Evolutionary conservation across 1,140 invertebrate genomes (phyloP).

Genomic region (Oryctes rhinoceros): DNA sequence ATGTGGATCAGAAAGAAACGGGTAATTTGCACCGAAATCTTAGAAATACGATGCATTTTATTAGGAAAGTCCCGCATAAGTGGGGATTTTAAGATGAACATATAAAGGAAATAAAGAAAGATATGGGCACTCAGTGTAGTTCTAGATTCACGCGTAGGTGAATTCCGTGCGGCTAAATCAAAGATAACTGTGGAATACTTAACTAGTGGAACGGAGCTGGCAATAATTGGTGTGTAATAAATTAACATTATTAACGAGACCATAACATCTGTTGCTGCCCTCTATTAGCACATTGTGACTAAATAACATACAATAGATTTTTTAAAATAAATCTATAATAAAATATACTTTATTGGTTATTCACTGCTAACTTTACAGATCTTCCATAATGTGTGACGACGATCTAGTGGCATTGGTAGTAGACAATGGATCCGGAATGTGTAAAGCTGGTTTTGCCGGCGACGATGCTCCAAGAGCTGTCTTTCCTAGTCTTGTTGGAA

Average conservation of each 20-base stretch:
- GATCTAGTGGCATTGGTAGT: constrained; percentile 82
- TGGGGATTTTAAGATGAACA: constrained; percentile 31
- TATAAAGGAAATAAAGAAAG: constrained; percentile 29
- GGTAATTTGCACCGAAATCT: constrained; percentile 28
- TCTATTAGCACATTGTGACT: background rate
- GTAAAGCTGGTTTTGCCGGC: constrained; percentile 84
- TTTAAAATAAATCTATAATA: no score
- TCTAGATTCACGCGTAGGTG: background rate
- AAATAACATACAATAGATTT: background rate
- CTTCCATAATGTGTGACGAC: constrained; percentile 74
- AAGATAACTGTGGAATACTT: constrained; percentile 6
- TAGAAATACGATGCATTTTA: constrained; percentile 17
- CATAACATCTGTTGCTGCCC: background rate
- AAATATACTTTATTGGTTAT: no score
- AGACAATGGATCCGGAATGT: constrained; percentile 88
- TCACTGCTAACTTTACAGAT: background rate
- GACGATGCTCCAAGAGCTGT: constrained; percentile 81
- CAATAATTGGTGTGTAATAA: constrained; percentile 29
- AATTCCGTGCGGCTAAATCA: background rate
- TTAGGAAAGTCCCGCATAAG: constrained; percentile 3
- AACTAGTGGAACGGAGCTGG: constrained; percentile 23
- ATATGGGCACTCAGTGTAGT: constrained; percentile 8
- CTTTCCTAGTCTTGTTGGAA: constrained; percentile 64
- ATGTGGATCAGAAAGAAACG: constrained; percentile 29
- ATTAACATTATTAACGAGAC: background rate